Evolutionary conservation across 2,797 vertebrate species (phyloP).

Genomic region (Schizopygopsis malacanthus): DNA sequence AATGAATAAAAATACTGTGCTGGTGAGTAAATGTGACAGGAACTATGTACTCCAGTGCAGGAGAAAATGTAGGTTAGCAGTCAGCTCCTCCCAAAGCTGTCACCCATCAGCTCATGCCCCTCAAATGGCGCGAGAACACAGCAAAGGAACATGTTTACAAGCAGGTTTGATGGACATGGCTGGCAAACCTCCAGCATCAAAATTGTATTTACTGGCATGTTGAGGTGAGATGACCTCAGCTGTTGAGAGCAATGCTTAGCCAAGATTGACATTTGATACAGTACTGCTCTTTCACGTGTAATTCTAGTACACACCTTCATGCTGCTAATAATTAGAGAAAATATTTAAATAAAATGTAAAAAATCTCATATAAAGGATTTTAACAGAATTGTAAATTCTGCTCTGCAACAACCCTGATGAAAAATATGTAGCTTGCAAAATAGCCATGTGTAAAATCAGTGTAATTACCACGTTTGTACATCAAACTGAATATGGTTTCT

Average conservation of each 20-base stretch:
- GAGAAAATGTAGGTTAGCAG: constrained; percentile 61
- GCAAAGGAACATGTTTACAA: constrained; percentile 52
- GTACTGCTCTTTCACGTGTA: not conserved
- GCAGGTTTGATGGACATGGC: constrained; percentile 59
- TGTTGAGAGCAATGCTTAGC: not conserved
- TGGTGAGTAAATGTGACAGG: constrained; percentile 24
- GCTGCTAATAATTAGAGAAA: not conserved
- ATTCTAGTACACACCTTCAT: not conserved
- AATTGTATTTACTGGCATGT: constrained; percentile 66
- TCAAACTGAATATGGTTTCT: not conserved
- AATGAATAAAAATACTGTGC: constrained; percentile 26
- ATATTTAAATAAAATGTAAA: not conserved
- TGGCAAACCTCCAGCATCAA: constrained; percentile 64
- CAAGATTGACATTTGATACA: constrained; percentile 14
- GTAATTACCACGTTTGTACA: not conserved
- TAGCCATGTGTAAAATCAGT: not conserved
- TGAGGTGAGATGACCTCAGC: constrained; percentile 61
- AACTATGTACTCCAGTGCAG: constrained; percentile 24
- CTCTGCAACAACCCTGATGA: not conserved
- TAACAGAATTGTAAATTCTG: not conserved
- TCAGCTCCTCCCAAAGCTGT: constrained; percentile 54
- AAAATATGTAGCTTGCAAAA: not conserved
- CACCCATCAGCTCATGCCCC: constrained; percentile 48
- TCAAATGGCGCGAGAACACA: constrained; percentile 29
- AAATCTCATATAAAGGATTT: not conserved